Evolutionary conservation across 2,888 invertebrate species (phyloP), one percentile per base, ranked within the genome.

Genomic region (Chromoteleia sp.): DNA sequence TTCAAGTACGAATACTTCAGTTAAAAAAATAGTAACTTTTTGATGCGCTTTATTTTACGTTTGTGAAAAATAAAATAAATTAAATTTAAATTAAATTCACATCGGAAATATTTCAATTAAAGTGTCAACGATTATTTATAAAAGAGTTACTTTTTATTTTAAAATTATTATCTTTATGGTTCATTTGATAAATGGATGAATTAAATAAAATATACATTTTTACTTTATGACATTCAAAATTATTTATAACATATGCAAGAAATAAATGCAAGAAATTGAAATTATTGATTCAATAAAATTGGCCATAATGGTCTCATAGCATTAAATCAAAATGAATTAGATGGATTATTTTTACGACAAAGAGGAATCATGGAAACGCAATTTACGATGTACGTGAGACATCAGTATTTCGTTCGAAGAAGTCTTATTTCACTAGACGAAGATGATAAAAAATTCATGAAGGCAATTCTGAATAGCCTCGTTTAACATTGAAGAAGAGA

Each of bases 381-480:
- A 68, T 77, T 77, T 77, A 71, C 77, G 63, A 50, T 70, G 59
- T 71, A 77, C 77, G 70, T 77, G 77, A 77, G 70, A 68, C 77
- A 56, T 58, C 70, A 36, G 70, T 63, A 63, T 77, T 76, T 54
- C 63, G 63, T 63, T 33, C 43, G 10, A 15, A 43, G 54, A 7
- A 48, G 54, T 74, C 70, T 77, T 71, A 70, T 71, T 77, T 63
- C 56, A 48, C 70, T 71, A 77, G 70, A 54, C 56, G 48, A 76
- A 59, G 70, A 77, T 77, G 52, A 77, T 77, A 56, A 77, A 77
- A 77, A 61, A 77, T 77, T 77, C 77, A 77, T 70, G 70, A 70
- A 77, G 54, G 63, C 70, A 77, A 71, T 71, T 77, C 63, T 65
- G 70, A 71, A 76, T 70, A 56, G 68, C 45, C 54, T 68, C 68